Evolutionary conservation across 2,888 invertebrate species (phyloP).

Genomic region (Nymphalis urticae): DNA sequence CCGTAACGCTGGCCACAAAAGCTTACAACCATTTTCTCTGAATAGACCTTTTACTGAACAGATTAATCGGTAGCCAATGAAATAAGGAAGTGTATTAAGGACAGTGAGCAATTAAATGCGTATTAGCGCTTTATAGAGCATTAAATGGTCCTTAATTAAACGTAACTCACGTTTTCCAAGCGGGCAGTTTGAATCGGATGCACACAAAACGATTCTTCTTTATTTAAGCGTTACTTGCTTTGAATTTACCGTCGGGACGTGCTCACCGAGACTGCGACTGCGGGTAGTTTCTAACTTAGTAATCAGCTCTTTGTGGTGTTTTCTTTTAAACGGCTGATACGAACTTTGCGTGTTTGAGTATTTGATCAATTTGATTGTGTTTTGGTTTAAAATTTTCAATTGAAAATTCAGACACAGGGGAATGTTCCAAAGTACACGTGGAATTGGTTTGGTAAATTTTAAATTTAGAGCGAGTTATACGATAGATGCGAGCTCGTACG

Average conservation of each 20-base stretch:
- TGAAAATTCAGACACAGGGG: background rate
- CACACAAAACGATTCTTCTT: conserved; percentile 34
- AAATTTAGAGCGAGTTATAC: too few relatives aligned
- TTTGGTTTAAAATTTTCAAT: background rate
- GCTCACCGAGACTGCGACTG: conserved; percentile 36
- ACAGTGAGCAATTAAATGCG: conserved; percentile 4
- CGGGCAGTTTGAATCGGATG: conserved; percentile 19
- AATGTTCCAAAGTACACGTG: too few relatives aligned
- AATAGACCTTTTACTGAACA: conserved; percentile 14
- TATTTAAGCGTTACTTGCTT: conserved; percentile 38
- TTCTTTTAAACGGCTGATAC: conserved; percentile 9
- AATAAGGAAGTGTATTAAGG: conserved; percentile 1
- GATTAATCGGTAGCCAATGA: conserved; percentile 12
- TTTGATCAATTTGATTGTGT: background rate
- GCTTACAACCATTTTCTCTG: conserved; percentile 6
- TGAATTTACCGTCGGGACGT: conserved; percentile 41
- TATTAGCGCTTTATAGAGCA: conserved; percentile 8
- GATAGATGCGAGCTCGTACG: too few relatives aligned
- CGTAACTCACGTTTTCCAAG: conserved; percentile 20
- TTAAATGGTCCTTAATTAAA: conserved; percentile 19
- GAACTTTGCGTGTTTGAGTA: background rate
- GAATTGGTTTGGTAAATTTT: too few relatives aligned
- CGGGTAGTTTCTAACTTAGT: conserved; percentile 32
- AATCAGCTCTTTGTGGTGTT: conserved; percentile 28
- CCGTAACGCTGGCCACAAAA: too few relatives aligned